phyloP scores from a whole-genome alignment of 2,797 vertebrate genomes.

The Galago senegalensis region DNA sequence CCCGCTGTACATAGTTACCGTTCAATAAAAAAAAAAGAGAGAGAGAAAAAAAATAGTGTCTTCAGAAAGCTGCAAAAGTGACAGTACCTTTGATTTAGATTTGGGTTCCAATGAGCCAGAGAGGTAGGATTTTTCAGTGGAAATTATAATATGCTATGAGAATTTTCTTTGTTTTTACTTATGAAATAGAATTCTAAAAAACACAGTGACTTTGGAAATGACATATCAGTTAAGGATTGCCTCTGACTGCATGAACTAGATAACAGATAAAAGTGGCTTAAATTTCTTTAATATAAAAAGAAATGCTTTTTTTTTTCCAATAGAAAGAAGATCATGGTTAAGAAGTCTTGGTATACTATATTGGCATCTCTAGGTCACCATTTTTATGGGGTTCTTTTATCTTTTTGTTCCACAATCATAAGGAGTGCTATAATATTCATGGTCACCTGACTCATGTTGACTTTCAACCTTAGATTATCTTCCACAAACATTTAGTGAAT shows the following conservation, averaged over 20 bases:
- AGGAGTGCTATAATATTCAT: background rate
- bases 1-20: too few relatives aligned
- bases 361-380: background rate
- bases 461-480: background rate
- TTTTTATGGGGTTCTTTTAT: background rate
- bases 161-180: conserved; percentile 13
- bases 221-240: background rate
- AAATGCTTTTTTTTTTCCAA: background rate
- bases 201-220: background rate
- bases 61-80: background rate
- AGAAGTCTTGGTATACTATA: background rate
- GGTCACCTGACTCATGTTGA: background rate
- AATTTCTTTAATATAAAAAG: background rate
- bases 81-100: background rate
- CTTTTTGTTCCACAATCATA: background rate
- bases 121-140: background rate
- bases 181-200: background rate
- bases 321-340: background rate
- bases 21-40: too few relatives aligned
- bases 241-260: background rate
- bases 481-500: background rate
- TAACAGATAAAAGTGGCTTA: conserved; percentile 30
- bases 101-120: background rate
- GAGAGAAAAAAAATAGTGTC: background rate
- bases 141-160: background rate